These are phyloP conservation scores for Lysandra bellargus DNA, from an alignment of 2,888 invertebrate species.

Conservation along the genomic window DNA sequence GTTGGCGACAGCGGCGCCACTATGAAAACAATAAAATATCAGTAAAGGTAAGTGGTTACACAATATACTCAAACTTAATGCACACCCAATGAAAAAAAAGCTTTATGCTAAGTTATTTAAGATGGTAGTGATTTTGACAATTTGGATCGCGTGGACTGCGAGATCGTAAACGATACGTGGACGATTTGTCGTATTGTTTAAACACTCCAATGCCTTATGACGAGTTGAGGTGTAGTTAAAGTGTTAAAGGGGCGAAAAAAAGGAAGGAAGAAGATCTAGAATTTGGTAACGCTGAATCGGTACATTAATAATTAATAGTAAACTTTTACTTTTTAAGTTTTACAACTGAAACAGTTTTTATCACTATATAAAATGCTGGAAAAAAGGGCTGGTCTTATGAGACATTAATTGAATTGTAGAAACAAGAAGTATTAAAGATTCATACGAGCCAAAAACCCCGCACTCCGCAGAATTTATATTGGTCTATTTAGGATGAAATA, in stretches of 20 bases:
- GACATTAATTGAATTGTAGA: background rate
- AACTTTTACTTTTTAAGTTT: no score
- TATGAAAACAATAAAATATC: conserved; percentile 53
- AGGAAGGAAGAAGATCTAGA: background rate
- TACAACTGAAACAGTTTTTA: background rate
- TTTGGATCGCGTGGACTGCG: background rate
- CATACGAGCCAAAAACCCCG: background rate
- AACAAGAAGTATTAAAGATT: background rate
- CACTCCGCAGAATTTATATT: background rate
- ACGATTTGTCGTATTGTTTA: background rate
- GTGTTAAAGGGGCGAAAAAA: background rate
- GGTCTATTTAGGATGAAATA: background rate
- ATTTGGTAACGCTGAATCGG: background rate
- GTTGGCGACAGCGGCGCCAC: conserved; percentile 86
- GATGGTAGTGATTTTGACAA: background rate
- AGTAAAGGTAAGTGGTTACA: background rate
- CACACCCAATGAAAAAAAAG: background rate
- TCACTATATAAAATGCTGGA: background rate
- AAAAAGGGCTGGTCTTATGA: background rate
- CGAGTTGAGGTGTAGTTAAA: background rate
- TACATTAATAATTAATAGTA: no score
- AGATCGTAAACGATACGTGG: background rate
- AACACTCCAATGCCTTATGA: background rate
- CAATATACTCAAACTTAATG: background rate
- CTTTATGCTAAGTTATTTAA: background rate